These are phyloP conservation scores for Smittia aterrima DNA, from an alignment of 2,888 invertebrate species.

Conservation along the genomic window DNA sequence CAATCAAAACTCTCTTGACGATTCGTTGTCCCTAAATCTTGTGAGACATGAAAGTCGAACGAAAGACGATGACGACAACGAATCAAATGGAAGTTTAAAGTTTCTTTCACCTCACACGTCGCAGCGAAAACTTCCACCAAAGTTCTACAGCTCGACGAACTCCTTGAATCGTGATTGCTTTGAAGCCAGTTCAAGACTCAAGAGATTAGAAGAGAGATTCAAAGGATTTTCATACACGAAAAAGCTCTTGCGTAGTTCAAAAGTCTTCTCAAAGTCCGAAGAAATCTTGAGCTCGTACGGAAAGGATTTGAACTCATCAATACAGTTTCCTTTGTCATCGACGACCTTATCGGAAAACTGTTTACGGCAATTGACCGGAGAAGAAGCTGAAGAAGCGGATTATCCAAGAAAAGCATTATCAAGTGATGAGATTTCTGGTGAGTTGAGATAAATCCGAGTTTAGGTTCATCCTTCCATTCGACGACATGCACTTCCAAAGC, in stretches of 20 bases:
- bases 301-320: constrained; percentile 27
- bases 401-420: constrained; percentile 10
- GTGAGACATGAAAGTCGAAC: neutral
- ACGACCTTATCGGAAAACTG: constrained; percentile 44
- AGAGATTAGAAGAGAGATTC: constrained; percentile 55
- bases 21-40: neutral
- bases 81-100: neutral
- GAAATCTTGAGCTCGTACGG: constrained; percentile 35
- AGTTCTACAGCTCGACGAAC: constrained; percentile 32
- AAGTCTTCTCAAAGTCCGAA: constrained; percentile 40
- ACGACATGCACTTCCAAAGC: neutral
- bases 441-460: neutral
- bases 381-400: neutral
- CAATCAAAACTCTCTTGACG: constrained; percentile 19
- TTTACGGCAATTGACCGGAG: constrained; percentile 45
- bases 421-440: constrained; percentile 20
- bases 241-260: constrained; percentile 42
- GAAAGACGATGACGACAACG: neutral
- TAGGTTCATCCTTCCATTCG: neutral
- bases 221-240: constrained; percentile 46
- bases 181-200: constrained; percentile 55
- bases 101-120: constrained; percentile 40
- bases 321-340: constrained; percentile 1
- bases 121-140: constrained; percentile 34
- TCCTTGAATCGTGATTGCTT: constrained; percentile 45